Percentiles rank a stretch among this genome's conserved stretches.
These are phyloP conservation scores for Phoenicopterus ruber DNA, from an alignment of 2,113 vertebrate species.

Conservation along the genomic window DNA sequence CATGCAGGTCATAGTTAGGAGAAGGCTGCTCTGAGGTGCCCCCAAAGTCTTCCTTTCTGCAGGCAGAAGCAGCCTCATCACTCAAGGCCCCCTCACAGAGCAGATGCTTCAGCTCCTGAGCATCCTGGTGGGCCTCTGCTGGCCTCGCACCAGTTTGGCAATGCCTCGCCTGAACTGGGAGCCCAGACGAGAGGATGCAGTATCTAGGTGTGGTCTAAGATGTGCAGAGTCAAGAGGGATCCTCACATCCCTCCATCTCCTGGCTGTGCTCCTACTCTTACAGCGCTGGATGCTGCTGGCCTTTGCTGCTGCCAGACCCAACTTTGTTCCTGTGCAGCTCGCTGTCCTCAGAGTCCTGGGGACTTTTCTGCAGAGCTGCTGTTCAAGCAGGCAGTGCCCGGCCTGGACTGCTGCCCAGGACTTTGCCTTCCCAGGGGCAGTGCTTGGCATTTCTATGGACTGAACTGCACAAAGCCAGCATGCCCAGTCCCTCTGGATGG, in stretches of 20 bases:
- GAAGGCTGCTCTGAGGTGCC: not conserved
- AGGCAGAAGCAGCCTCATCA: not conserved
- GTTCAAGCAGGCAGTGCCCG: not conserved
- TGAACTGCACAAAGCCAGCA: not conserved
- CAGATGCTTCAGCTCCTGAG: not conserved
- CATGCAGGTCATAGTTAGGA: not conserved
- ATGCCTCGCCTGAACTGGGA: not conserved
- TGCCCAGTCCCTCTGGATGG: not conserved
- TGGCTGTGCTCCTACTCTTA: not conserved
- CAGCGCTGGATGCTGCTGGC: not conserved
- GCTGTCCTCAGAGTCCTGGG: fast-evolving
- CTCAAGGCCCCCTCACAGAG: not conserved
- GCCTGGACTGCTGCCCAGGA: fast-evolving
- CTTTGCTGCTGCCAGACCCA: not conserved
- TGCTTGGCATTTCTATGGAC: not conserved
- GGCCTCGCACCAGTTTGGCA: not conserved
- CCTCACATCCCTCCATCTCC: not conserved
- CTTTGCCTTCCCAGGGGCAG: not conserved
- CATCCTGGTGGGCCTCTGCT: not conserved
- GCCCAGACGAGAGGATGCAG: not conserved
- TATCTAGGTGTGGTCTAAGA: not conserved
- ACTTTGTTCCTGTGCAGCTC: not conserved
- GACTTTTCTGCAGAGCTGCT: not conserved
- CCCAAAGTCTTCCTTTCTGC: not conserved
- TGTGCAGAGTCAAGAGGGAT: not conserved